Evolutionary conservation across 2,797 vertebrate genomes (phyloP), one percentile per base, ranked within the genome.

Genomic region (Percopsis omiscomaycus): DNA sequence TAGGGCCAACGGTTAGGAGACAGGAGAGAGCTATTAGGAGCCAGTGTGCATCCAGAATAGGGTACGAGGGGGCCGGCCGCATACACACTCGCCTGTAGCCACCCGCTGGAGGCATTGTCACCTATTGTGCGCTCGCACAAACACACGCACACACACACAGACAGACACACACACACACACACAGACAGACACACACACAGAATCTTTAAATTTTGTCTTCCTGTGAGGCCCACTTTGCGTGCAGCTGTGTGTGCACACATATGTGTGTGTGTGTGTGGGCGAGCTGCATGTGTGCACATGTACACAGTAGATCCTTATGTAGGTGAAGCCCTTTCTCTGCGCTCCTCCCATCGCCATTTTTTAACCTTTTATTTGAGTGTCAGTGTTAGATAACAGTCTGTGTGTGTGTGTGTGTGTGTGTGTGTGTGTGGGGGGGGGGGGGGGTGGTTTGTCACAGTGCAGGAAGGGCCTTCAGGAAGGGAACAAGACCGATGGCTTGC

Each of bases 391-490:
- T 4, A 13, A 32, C 12, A 13, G 13, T 46, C 48, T 32, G 59
- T 61, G 47, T 51, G 59, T 52, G 48, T 51, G 59, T 52, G 59
- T 27, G 48, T 61, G 59, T 52, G 59, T 55, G 59, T 42, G 59
- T 42, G 47, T 50, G 47, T 42, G 48, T 32, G 57, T 77, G 75
- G 75, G 74, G 47, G 59, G 47, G 55, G 64, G 74, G 55, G 80
- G 79, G 78, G 79, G 81, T 81, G 77, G n/a, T n/a, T n/a, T 71
- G 77, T 66, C 66, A 15, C 29, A 47, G 29, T 29, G 42, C 78
- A 79, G 78, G 75, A 82, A 73, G 78, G 52, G 47, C 53, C 60
- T 32, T 75, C 51, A 62, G 48, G 71, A 55, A 73, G 69, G 69
- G 61, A 77, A 62, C 55, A 50, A 55, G 50, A 67, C 51, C 62